These are phyloP conservation scores for Druceiella hillmani DNA, from an alignment of 2,888 invertebrate species.

Conservation along the genomic window DNA sequence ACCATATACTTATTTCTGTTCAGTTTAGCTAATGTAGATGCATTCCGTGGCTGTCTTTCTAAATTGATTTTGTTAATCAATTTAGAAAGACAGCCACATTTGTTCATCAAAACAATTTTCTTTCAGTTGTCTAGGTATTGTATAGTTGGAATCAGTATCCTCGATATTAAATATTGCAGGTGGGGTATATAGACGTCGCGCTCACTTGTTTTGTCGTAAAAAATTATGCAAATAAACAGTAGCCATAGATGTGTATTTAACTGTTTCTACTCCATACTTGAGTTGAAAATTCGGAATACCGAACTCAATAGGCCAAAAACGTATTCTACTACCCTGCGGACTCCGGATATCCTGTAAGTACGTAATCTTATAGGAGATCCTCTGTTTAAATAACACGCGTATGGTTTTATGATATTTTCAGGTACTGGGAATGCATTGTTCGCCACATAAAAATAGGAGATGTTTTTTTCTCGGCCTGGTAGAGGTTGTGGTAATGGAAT, in stretches of 20 bases:
- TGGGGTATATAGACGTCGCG: conserved; percentile 6
- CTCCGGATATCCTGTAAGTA: conserved; percentile 20
- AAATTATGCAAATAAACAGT: conserved; percentile 14
- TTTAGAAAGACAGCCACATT: too few species aligned
- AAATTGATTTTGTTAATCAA: too few species aligned
- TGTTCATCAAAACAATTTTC: background rate
- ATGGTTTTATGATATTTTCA: conserved; percentile 18
- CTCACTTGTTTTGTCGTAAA: conserved; percentile 9
- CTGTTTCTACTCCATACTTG: conserved; percentile 10
- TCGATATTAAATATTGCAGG: background rate
- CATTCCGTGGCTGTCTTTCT: background rate
- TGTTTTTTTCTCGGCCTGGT: conserved; percentile 13
- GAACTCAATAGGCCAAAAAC: conserved; percentile 17
- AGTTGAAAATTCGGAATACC: conserved; percentile 18
- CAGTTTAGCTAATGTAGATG: conserved; percentile 9
- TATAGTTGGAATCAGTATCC: conserved; percentile 4
- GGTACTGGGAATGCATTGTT: conserved; percentile 25
- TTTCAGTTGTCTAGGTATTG: conserved; percentile 3
- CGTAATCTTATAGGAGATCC: conserved; percentile 16
- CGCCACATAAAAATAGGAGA: conserved; percentile 23
- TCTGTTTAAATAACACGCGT: conserved; percentile 10
- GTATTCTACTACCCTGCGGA: conserved; percentile 18
- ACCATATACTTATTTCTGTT: conserved; percentile 12
- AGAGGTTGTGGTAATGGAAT: conserved; percentile 14
- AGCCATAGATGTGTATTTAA: conserved; percentile 6